These are phyloP conservation scores for Probosciger aterrimus DNA, from an alignment of 2,113 vertebrate genomes.

Conservation along the genomic window DNA sequence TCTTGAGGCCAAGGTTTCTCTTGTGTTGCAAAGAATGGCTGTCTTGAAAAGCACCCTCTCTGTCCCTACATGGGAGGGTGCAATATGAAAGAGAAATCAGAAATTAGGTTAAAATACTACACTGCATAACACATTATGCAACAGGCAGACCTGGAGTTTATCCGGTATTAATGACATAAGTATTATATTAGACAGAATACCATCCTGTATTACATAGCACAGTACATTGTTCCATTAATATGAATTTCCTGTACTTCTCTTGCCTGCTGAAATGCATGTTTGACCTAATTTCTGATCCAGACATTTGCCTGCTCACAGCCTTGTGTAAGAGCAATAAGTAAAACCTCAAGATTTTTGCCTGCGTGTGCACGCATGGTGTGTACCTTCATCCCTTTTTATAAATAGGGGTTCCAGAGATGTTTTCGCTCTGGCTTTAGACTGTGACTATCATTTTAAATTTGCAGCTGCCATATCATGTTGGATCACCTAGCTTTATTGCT, in stretches of 20 bases:
- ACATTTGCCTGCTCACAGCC: slow-evolving; percentile 31
- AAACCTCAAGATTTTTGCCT: slow-evolving; percentile 34
- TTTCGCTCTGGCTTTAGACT: slow-evolving; percentile 31
- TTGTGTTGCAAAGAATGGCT: background rate
- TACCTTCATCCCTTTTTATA: slow-evolving; percentile 2
- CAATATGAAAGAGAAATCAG: slow-evolving; percentile 59
- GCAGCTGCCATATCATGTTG: slow-evolving; percentile 15
- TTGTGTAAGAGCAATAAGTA: slow-evolving; percentile 54
- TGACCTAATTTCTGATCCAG: slow-evolving; percentile 72
- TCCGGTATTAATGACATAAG: slow-evolving; percentile 59
- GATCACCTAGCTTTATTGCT: slow-evolving; percentile 29
- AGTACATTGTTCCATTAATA: slow-evolving; percentile 46
- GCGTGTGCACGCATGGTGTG: background rate
- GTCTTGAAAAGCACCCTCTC: background rate
- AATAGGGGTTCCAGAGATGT: background rate
- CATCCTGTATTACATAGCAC: slow-evolving; percentile 39
- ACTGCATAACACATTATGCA: slow-evolving; percentile 56
- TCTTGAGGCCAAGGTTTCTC: background rate
- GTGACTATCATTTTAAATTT: slow-evolving; percentile 16
- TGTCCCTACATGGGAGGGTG: background rate
- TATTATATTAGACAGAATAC: slow-evolving; percentile 49
- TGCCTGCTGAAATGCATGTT: slow-evolving; percentile 68
- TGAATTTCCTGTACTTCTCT: slow-evolving; percentile 49
- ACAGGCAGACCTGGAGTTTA: slow-evolving; percentile 67
- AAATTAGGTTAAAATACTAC: slow-evolving; percentile 71